Conservation (phyloP, 2,113 vertebrate genomes). For the Ochotona curzoniae region DNA sequence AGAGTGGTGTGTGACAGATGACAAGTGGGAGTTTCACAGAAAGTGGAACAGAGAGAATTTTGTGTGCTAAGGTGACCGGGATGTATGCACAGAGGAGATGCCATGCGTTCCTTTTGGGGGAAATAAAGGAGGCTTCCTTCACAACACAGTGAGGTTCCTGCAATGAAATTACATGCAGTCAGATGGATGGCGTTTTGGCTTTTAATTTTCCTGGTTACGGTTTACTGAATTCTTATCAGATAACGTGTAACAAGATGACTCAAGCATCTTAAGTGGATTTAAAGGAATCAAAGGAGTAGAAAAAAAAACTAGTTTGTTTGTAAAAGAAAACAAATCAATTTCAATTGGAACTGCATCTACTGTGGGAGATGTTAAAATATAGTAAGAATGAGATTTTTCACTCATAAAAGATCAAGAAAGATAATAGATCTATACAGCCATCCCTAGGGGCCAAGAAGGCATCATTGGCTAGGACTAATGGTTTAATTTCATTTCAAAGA, state of each 20-base stretch:
- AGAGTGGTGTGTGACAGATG: background rate
- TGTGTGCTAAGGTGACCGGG: background rate
- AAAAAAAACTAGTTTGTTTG: constrained; percentile 8
- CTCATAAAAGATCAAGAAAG: constrained; percentile 41
- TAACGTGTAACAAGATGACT: constrained; percentile 11
- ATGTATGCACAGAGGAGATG: background rate
- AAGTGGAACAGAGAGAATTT: background rate
- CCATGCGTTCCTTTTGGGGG: background rate
- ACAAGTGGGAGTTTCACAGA: background rate
- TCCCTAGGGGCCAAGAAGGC: background rate
- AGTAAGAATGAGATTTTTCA: constrained; percentile 19
- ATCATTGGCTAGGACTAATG: background rate
- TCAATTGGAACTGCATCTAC: background rate
- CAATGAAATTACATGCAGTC: constrained; percentile 25
- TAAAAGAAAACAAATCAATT: constrained; percentile 13
- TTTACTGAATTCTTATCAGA: constrained; percentile 25
- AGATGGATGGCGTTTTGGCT: background rate
- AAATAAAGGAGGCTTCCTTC: constrained; percentile 9
- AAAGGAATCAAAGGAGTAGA: background rate
- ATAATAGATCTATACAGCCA: background rate
- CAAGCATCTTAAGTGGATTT: background rate
- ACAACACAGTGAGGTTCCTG: background rate
- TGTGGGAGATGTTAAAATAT: background rate
- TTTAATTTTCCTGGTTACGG: background rate
- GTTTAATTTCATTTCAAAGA: constrained; percentile 41